Conservation (phyloP, 2,888 invertebrate genomes). For the Drosophila quasianomalipes region DNA sequence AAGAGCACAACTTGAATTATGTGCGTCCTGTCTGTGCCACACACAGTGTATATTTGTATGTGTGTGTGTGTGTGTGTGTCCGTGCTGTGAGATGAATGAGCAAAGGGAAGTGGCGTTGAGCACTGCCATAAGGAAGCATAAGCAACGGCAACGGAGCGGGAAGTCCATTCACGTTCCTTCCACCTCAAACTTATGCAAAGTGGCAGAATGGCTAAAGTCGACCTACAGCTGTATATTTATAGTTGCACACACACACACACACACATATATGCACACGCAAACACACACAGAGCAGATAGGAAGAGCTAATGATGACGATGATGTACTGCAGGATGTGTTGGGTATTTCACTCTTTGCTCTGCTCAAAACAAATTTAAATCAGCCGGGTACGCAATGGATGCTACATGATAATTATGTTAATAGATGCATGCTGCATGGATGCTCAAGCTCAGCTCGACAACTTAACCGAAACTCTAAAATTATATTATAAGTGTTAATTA, state of each 20-base stretch:
- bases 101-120: constrained; percentile 76
- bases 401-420: constrained; percentile 76
- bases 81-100: constrained; percentile 70
- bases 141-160: constrained; percentile 57
- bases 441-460: constrained; percentile 52
- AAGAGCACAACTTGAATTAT: constrained; percentile 75
- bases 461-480: constrained; percentile 67
- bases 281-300: constrained; percentile 43
- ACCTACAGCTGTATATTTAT: constrained; percentile 24
- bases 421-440: constrained; percentile 65
- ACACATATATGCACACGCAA: not conserved
- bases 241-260: constrained; percentile 4
- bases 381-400: constrained; percentile 58
- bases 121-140: constrained; percentile 75
- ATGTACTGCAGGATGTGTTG: constrained; percentile 78
- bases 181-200: constrained; percentile 69
- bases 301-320: constrained; percentile 79
- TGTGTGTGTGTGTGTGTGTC: constrained; percentile 10
- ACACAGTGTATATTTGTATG: constrained; percentile 19
- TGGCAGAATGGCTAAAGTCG: constrained; percentile 46
- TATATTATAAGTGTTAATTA: constrained; percentile 79
- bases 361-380: constrained; percentile 78
- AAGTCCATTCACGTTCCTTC: constrained; percentile 35
- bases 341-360: constrained; percentile 69
- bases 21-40: constrained; percentile 63